Percentiles rank a stretch among this genome's conserved stretches.
phyloP scores from a whole-genome alignment of 1,140 invertebrate species.

The Calliphora vicina region DNA sequence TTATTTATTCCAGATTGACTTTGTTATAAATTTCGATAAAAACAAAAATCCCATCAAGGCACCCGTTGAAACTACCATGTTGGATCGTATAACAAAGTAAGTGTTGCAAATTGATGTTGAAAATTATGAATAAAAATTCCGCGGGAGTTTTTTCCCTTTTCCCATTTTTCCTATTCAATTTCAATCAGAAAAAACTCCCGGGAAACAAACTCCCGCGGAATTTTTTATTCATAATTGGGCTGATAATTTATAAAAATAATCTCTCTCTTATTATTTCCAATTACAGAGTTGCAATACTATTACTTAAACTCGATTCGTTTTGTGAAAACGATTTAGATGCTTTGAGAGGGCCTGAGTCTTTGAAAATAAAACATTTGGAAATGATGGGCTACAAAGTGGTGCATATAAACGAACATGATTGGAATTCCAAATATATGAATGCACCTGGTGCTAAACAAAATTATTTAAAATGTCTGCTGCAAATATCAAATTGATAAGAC shows the following conservation, averaged over 20 bases:
- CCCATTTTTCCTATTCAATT: too few species aligned
- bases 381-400: conserved; percentile 70
- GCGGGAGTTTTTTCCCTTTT: too few species aligned
- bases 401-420: conserved; percentile 65
- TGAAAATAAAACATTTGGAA: conserved; percentile 68
- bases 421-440: conserved; percentile 66
- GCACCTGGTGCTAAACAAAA: conserved; percentile 59
- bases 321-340: conserved; percentile 59
- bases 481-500: conserved; percentile 44
- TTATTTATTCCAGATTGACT: conserved; percentile 54
- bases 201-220: too few species aligned
- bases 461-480: conserved; percentile 60
- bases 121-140: too few species aligned
- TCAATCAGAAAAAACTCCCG: too few species aligned
- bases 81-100: conserved; percentile 60
- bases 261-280: neutral
- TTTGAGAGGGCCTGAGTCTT: conserved; percentile 61
- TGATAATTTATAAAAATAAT: too few species aligned
- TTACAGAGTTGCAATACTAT: conserved; percentile 62
- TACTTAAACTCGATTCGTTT: conserved; percentile 60
- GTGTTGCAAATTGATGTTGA: neutral
- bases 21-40: conserved; percentile 60
- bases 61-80: conserved; percentile 50
- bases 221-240: too few species aligned
- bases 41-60: conserved; percentile 47